These are phyloP conservation scores for Acanthurus tractus DNA, from an alignment of 2,797 vertebrate genomes.

Conservation along the genomic window DNA sequence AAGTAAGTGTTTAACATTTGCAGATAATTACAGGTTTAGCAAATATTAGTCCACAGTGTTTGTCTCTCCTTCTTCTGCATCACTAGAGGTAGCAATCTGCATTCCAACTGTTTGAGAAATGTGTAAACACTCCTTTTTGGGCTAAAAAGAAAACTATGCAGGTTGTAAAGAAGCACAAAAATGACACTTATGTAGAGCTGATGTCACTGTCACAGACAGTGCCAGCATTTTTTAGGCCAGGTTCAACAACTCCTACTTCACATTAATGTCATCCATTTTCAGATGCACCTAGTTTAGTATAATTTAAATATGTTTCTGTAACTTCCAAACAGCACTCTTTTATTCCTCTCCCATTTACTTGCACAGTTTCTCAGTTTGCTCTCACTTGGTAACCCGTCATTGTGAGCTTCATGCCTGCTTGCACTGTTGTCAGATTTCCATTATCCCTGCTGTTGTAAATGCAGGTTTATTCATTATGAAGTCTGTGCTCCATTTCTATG, in stretches of 20 bases:
- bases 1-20: conserved; percentile 9
- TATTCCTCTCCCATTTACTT: background rate
- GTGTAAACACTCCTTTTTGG: conserved; percentile 17
- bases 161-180: background rate
- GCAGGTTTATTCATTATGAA: background rate
- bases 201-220: background rate
- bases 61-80: background rate
- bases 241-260: background rate
- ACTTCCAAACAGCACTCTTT: background rate
- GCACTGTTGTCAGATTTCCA: background rate
- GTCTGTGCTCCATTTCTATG: background rate
- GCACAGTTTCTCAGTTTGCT: background rate
- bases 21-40: conserved; percentile 33
- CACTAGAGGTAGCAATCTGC: background rate
- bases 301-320: background rate
- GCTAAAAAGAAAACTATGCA: background rate
- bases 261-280: background rate
- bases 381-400: background rate
- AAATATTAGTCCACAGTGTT: conserved; percentile 36
- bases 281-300: background rate
- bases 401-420: background rate
- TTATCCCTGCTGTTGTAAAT: background rate
- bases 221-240: background rate
- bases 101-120: conserved; percentile 40
- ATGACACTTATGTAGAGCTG: background rate